These are phyloP conservation scores for Melanaphis sacchari DNA, from an alignment of 1,140 invertebrate species.

Conservation along the genomic window DNA sequence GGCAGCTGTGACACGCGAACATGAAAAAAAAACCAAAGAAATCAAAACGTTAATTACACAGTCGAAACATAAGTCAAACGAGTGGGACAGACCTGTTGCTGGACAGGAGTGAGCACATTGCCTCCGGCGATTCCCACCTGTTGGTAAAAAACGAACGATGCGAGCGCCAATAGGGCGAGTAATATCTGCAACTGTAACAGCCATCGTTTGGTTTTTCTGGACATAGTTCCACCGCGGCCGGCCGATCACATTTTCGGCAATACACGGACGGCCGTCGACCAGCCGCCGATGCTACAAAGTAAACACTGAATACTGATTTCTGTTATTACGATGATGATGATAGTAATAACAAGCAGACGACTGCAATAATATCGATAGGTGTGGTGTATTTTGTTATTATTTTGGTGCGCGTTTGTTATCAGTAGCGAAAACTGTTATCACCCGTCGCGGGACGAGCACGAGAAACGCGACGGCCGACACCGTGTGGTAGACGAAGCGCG, in stretches of 20 bases:
- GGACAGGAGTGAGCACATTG: neutral
- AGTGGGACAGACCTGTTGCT: neutral
- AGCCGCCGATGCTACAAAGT: neutral
- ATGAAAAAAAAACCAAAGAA: neutral
- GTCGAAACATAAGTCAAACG: neutral
- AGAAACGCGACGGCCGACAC: neutral
- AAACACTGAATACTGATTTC: too few species aligned
- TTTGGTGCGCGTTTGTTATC: neutral
- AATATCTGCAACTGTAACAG: constrained; percentile 52
- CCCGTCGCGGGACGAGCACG: neutral
- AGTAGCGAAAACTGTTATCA: neutral
- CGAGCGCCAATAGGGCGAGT: constrained; percentile 31
- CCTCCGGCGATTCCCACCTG: constrained; percentile 45
- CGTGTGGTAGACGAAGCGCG: too few species aligned
- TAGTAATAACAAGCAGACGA: neutral
- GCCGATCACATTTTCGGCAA: constrained; percentile 33
- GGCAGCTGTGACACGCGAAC: neutral
- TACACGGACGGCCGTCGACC: neutral
- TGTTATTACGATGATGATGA: too few species aligned
- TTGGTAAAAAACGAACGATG: constrained; percentile 44
- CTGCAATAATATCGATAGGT: neutral
- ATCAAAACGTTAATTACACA: neutral
- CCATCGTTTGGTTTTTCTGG: constrained; percentile 46
- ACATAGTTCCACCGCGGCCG: neutral
- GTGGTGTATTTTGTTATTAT: neutral